Conservation (phyloP, 2,888 invertebrate genomes). For the Noctua comes region DNA sequence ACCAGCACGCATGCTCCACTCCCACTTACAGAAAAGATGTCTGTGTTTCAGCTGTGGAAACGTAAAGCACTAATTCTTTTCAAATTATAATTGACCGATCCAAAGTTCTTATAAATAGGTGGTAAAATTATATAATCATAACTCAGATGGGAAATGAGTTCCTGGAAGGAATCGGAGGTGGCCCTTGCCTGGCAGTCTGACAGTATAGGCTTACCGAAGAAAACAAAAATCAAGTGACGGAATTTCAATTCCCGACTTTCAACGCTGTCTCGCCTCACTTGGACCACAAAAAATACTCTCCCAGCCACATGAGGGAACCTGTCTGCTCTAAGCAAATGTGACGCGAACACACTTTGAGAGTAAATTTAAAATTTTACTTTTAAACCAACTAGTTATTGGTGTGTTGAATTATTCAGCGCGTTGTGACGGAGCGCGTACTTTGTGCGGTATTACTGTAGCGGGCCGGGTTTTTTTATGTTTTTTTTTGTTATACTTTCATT, state of each 20-base stretch:
- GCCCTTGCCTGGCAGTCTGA: too few species aligned
- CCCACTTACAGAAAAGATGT: background rate
- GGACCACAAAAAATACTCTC: constrained; percentile 62
- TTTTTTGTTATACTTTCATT: background rate
- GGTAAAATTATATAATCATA: too few species aligned
- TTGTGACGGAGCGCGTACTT: constrained; percentile 50
- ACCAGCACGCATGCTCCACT: background rate
- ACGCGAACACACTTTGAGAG: constrained; percentile 77
- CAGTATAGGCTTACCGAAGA: background rate
- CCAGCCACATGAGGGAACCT: constrained; percentile 73
- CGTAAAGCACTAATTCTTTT: too few species aligned
- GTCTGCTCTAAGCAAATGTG: constrained; percentile 80
- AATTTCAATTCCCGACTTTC: background rate
- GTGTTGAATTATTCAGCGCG: constrained; percentile 69
- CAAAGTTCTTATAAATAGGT: too few species aligned
- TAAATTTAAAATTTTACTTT: constrained; percentile 80
- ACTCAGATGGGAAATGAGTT: background rate
- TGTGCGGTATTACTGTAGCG: constrained; percentile 50
- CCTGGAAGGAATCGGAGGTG: too few species aligned
- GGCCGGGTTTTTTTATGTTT: constrained; percentile 9
- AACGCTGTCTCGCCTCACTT: constrained; percentile 40
- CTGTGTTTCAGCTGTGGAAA: background rate
- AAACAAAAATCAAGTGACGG: background rate
- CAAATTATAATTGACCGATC: too few species aligned
- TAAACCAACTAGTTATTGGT: constrained; percentile 75